These are phyloP conservation scores for Panzeria rudis DNA, from an alignment of 2,888 invertebrate species.

Conservation along the genomic window DNA sequence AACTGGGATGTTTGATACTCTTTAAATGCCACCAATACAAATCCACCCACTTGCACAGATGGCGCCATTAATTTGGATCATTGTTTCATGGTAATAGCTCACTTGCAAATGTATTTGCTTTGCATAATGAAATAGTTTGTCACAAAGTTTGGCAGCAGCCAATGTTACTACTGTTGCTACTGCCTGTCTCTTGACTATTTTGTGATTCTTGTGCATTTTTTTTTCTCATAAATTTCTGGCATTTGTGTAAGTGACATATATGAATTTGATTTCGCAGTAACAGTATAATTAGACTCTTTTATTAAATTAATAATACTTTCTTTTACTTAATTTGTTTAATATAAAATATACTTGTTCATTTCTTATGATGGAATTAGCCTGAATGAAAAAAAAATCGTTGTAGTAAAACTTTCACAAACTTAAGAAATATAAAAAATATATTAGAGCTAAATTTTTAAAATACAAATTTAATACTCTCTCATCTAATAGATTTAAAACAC, in stretches of 20 bases:
- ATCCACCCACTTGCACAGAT: neutral
- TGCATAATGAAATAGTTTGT: slow-evolving; percentile 56
- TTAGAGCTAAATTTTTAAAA: no score
- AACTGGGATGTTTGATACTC: no score
- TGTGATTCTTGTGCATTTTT: neutral
- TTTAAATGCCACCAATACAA: neutral
- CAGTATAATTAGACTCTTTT: slow-evolving; percentile 64
- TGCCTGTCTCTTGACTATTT: neutral
- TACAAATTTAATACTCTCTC: no score
- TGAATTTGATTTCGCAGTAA: slow-evolving; percentile 60
- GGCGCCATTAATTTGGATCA: slow-evolving; percentile 39
- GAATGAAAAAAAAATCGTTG: no score
- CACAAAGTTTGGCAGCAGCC: neutral
- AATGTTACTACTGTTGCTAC: neutral
- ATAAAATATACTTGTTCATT: neutral
- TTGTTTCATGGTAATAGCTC: slow-evolving; percentile 35
- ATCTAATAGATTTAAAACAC: no score
- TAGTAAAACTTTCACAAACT: no score
- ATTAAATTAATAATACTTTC: slow-evolving; percentile 61
- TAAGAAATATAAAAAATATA: no score
- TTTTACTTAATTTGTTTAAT: neutral
- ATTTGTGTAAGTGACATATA: slow-evolving; percentile 61
- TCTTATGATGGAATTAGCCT: neutral
- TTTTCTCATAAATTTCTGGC: slow-evolving; percentile 1
- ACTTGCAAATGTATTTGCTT: slow-evolving; percentile 42